Percentiles rank a stretch among this genome's conserved stretches.
Conservation (phyloP, 2,113 vertebrate species). For the Pipra filicauda region DNA sequence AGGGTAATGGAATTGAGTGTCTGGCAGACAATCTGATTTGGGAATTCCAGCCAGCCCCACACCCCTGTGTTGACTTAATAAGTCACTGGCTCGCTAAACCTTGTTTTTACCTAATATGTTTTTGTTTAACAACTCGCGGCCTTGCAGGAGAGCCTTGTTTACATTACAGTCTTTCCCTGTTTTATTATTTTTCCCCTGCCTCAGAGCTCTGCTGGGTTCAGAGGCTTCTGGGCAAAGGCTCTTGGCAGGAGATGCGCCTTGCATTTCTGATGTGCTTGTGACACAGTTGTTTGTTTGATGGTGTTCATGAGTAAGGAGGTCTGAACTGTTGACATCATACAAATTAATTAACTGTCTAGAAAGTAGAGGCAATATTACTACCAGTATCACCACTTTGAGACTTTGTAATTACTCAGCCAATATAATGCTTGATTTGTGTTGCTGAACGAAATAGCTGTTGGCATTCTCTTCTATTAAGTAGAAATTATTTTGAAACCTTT, state of each 20-base stretch:
- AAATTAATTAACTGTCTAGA: background rate
- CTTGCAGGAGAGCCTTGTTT: background rate
- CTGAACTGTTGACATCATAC: background rate
- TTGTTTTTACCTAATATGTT: conserved; percentile 13
- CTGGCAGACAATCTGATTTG: conserved; percentile 60
- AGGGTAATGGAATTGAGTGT: conserved; percentile 48
- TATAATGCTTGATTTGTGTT: background rate
- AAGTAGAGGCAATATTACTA: background rate
- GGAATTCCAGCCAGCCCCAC: conserved; percentile 58
- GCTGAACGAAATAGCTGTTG: background rate
- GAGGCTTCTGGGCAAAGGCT: accelerated
- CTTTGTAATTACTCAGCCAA: background rate
- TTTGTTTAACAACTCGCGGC: background rate
- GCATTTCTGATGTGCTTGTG: background rate
- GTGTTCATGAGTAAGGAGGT: background rate
- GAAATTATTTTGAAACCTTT: background rate
- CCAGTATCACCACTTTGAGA: background rate
- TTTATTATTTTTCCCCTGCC: background rate
- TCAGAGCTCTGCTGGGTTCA: background rate
- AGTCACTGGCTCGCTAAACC: conserved; percentile 40
- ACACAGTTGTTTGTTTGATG: background rate
- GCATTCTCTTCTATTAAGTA: background rate
- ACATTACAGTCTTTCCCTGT: background rate
- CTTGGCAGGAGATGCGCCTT: accelerated
- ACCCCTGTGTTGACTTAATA: conserved; percentile 45